phyloP scores from a whole-genome alignment of 2,888 invertebrate genomes.

The Dicyrtoma fusca region DNA sequence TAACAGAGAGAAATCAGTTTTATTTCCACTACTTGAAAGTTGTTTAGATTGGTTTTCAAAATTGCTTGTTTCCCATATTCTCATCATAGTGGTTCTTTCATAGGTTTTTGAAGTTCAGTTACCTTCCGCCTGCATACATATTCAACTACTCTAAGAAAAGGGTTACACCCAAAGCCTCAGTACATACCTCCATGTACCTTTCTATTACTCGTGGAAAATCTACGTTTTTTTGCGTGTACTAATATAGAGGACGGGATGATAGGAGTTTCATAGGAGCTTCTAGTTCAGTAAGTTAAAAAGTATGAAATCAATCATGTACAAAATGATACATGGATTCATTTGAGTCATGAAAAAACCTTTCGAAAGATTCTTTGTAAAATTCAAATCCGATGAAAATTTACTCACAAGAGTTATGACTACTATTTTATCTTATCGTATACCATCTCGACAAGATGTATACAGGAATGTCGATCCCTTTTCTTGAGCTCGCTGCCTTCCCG shows the following conservation, averaged over 20 bases:
- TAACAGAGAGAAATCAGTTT: no score
- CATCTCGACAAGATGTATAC: constrained; percentile 4
- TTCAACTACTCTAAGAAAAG: no score
- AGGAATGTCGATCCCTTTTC: not conserved
- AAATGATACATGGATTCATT: constrained; percentile 21
- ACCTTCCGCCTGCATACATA: no score
- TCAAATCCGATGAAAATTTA: constrained; percentile 12
- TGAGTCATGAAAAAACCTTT: constrained; percentile 2
- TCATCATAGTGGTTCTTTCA: not conserved
- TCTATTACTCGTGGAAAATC: no score
- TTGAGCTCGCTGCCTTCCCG: not conserved
- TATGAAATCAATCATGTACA: constrained; percentile 31
- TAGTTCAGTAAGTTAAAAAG: not conserved
- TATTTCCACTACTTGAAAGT: no score
- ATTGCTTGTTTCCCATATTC: constrained; percentile 19
- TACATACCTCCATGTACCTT: no score
- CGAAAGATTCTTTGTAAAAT: not conserved
- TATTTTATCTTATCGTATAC: constrained; percentile 12
- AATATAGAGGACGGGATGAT: not conserved
- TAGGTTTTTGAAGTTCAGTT: not conserved
- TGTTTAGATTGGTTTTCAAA: constrained; percentile 31
- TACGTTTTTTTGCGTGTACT: no score
- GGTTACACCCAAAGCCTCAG: no score
- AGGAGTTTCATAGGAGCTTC: no score
- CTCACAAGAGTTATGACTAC: constrained; percentile 10